Conservation (phyloP, 2,113 vertebrate genomes). For the Neodon shergylaensis region DNA sequence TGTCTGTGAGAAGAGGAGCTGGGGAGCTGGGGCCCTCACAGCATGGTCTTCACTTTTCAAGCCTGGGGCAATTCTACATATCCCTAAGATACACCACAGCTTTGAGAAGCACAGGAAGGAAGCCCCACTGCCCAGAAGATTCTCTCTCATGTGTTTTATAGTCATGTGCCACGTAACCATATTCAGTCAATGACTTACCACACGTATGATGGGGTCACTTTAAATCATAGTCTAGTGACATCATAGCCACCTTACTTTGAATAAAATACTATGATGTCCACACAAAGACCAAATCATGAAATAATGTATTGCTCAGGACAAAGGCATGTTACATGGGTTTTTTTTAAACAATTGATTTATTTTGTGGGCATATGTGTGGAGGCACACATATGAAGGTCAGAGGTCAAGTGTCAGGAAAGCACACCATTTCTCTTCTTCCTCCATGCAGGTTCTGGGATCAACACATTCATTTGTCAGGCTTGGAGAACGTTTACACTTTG, state of each 20-base stretch:
- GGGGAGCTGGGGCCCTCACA: accelerated
- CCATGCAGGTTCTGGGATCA: neutral
- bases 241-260: neutral
- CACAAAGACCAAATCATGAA: neutral
- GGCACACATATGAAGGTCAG: neutral
- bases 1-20: neutral
- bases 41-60: neutral
- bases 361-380: neutral
- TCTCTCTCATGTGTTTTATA: no score
- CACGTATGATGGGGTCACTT: neutral
- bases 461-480: neutral
- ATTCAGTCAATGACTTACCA: neutral
- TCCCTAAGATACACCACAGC: no score
- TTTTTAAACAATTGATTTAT: neutral
- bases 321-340: neutral
- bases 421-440: neutral
- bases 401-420: neutral
- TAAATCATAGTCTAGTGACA: neutral
- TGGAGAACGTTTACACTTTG: neutral
- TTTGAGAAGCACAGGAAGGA: no score
- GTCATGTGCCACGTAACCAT: no score
- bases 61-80: neutral
- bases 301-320: neutral
- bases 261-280: neutral
- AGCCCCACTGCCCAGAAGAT: neutral